Conservation (phyloP, 1,140 invertebrate genomes). For the Apis cerana region DNA sequence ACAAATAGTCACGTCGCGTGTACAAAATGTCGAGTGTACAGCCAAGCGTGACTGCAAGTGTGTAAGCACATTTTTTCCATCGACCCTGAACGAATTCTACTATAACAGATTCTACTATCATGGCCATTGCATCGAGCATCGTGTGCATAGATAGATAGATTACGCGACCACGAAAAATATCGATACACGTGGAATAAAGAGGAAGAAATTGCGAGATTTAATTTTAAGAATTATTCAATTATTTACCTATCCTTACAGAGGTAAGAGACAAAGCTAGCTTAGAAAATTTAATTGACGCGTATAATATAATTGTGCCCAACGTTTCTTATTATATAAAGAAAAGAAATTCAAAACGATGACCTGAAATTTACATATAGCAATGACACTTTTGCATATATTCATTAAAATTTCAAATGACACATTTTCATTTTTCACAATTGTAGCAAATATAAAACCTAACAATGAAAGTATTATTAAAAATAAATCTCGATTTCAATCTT, state of each 20-base stretch:
- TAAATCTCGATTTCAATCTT: no score
- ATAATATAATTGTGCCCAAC: not conserved
- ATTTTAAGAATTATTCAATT: not conserved
- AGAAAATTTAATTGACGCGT: no score
- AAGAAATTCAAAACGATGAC: not conserved
- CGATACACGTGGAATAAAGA: not conserved
- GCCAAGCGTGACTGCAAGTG: conserved; percentile 3
- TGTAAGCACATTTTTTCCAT: conserved; percentile 26
- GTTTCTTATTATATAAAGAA: not conserved
- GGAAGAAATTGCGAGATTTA: not conserved
- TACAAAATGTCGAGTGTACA: conserved; percentile 4
- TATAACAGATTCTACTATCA: conserved; percentile 12
- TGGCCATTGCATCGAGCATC: not conserved
- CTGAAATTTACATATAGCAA: not conserved
- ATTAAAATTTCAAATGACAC: conserved; percentile 5
- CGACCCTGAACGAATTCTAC: conserved; percentile 35
- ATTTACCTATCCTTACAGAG: no score
- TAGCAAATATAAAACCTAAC: not conserved
- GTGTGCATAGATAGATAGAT: not conserved
- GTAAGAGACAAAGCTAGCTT: no score
- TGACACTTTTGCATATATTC: conserved; percentile 12
- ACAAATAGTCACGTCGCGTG: conserved; percentile 18
- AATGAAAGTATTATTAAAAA: no score
- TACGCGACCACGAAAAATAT: not conserved
- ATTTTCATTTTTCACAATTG: not conserved